A percentile compares a stretch with the other conserved stretches of the same genome.
Conservation (phyloP, 2,113 vertebrate species). For the Megaceryle torquata region DNA sequence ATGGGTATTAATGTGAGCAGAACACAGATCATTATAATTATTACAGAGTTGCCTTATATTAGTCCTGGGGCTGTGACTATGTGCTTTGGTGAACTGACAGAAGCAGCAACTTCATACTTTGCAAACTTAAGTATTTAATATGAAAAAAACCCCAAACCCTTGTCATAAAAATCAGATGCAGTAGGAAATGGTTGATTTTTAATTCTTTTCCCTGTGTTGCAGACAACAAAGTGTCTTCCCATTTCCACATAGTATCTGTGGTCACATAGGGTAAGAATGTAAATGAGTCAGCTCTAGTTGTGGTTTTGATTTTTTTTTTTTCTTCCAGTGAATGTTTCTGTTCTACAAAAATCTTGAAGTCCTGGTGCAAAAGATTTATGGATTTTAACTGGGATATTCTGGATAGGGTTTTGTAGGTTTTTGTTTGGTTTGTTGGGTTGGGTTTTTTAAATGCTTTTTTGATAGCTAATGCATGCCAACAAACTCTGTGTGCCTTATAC, state of each 20-base stretch:
- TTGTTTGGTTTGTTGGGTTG: not conserved
- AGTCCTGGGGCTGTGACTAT: not conserved
- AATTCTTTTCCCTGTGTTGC: not conserved
- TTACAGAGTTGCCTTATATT: not conserved
- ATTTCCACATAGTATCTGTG: not conserved
- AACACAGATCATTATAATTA: not conserved
- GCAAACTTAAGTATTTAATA: not conserved
- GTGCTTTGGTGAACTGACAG: not conserved
- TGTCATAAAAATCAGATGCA: not conserved
- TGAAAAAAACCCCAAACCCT: not conserved
- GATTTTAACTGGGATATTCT: not conserved
- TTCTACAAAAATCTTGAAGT: not conserved
- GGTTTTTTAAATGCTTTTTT: not conserved
- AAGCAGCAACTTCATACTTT: not conserved
- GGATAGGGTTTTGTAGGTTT: not conserved
- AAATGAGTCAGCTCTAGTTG: not conserved
- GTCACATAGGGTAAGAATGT: not conserved
- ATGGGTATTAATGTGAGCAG: not conserved
- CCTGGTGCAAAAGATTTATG: not conserved
- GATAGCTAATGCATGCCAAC: not conserved
- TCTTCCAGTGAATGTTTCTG: not conserved
- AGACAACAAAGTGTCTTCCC: not conserved
- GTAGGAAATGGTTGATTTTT: not conserved
- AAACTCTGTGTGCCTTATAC: not conserved
- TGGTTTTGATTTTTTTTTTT: not conserved